Evolutionary conservation across 2,888 invertebrate species (phyloP).

Genomic region (Pristionchus arcanus): DNA sequence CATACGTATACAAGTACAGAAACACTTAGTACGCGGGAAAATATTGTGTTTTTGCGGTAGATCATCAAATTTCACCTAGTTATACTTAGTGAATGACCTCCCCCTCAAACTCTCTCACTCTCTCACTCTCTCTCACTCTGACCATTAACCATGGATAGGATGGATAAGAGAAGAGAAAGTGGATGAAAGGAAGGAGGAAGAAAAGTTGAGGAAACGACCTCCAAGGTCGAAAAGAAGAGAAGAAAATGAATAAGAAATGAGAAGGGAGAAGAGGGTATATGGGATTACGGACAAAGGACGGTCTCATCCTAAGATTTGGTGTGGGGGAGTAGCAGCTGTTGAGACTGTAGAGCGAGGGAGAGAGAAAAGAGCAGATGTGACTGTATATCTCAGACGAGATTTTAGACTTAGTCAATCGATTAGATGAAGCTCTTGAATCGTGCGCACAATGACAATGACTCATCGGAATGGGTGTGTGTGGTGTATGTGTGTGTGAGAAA

Average conservation of each 20-base stretch:
- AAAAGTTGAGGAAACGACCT: neutral
- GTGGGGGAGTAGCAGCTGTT: slow-evolving; percentile 8
- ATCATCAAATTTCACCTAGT: neutral
- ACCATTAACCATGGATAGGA: neutral
- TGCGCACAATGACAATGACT: neutral
- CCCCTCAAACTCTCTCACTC: neutral
- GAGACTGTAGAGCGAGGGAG: neutral
- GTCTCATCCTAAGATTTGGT: slow-evolving; percentile 18
- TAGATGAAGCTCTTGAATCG: neutral
- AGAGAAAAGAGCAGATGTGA: slow-evolving; percentile 32
- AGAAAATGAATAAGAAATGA: slow-evolving; percentile 20
- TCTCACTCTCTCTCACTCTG: neutral
- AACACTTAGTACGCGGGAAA: too few relatives aligned
- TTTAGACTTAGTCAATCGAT: neutral
- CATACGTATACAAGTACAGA: too few relatives aligned
- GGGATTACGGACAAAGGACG: slow-evolving; percentile 21
- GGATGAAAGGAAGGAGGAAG: slow-evolving; percentile 43
- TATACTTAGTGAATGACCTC: neutral
- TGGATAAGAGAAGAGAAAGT: slow-evolving; percentile 44
- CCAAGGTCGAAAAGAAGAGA: slow-evolving; percentile 26
- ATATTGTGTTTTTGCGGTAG: too few relatives aligned
- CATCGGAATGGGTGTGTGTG: neutral
- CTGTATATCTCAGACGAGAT: slow-evolving; percentile 12
- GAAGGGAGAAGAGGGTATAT: slow-evolving; percentile 1
- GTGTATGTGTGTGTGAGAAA: neutral